phyloP scores from a whole-genome alignment of 2,113 vertebrate species.

The Dendropsophus ebraccatus region DNA sequence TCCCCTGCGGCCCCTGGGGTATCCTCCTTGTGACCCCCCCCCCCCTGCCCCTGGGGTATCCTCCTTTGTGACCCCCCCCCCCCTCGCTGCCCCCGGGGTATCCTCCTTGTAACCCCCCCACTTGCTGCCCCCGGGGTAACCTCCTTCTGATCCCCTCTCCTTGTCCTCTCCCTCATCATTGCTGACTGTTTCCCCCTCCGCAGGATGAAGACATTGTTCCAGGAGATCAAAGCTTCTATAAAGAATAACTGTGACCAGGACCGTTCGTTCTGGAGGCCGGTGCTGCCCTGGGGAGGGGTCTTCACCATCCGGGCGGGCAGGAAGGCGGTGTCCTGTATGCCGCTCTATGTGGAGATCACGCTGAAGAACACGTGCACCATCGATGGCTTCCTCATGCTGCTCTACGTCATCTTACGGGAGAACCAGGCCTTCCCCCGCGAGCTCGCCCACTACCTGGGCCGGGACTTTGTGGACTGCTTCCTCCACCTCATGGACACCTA shows the following conservation, averaged over 20 bases:
- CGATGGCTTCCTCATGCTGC: conserved; percentile 88
- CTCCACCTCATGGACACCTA: conserved; percentile 89
- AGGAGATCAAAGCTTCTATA: conserved; percentile 88
- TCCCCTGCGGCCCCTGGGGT: too few species aligned
- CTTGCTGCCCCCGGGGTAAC: not conserved
- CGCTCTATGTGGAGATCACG: conserved; percentile 85
- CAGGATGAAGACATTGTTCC: conserved; percentile 88
- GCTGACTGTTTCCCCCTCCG: not conserved
- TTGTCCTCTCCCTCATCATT: too few species aligned
- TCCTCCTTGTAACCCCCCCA: too few species aligned
- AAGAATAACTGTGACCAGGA: conserved; percentile 84
- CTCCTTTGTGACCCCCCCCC: too few species aligned
- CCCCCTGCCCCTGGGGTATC: too few species aligned
- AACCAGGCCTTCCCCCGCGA: conserved; percentile 82
- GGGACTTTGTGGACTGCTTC: conserved; percentile 84
- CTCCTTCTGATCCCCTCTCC: not conserved
- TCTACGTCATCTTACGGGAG: conserved; percentile 87
- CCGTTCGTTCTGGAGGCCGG: conserved; percentile 87
- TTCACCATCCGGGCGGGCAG: conserved; percentile 85
- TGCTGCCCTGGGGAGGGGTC: conserved; percentile 89
- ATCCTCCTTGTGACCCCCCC: too few species aligned
- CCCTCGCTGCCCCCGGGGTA: too few species aligned
- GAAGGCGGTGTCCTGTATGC: conserved; percentile 85
- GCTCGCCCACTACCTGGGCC: conserved; percentile 82
- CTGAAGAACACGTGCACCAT: conserved; percentile 92